These are phyloP conservation scores for Drosophila serrata DNA, from an alignment of 1,140 invertebrate genomes.

Conservation along the genomic window DNA sequence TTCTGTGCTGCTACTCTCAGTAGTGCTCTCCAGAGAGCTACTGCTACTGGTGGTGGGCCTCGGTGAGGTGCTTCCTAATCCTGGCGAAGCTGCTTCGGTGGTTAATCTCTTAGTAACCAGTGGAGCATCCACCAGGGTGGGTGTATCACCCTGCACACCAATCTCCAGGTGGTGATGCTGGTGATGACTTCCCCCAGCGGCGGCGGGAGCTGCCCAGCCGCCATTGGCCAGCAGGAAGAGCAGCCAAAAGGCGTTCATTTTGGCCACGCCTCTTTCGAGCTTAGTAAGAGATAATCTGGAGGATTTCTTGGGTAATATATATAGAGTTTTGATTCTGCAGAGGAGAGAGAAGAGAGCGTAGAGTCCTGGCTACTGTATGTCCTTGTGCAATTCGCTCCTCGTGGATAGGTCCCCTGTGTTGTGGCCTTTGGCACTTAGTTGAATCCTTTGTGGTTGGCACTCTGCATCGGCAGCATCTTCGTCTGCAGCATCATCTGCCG, in stretches of 20 bases:
- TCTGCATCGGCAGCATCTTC: background rate
- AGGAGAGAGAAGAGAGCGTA: background rate
- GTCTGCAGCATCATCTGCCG: constrained; percentile 5
- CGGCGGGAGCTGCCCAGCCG: constrained; percentile 44
- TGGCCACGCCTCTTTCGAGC: background rate
- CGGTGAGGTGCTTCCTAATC: background rate
- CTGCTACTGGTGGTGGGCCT: constrained; percentile 1
- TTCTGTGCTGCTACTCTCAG: constrained; percentile 11
- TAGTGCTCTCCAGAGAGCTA: constrained; percentile 15
- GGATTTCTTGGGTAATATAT: background rate
- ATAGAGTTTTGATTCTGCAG: background rate
- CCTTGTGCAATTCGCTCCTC: constrained; percentile 15
- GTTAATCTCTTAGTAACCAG: background rate
- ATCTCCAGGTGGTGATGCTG: constrained; percentile 54
- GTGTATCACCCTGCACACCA: constrained; percentile 59
- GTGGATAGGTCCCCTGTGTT: background rate
- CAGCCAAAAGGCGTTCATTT: constrained; percentile 33
- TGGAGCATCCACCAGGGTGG: constrained; percentile 50
- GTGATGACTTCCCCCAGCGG: background rate
- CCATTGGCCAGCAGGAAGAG: constrained; percentile 51
- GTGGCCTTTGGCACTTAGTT: constrained; percentile 18
- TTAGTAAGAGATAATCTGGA: fast-evolving
- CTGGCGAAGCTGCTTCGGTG: background rate
- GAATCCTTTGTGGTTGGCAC: constrained; percentile 16
- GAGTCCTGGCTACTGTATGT: background rate